Evolutionary conservation across 1,140 invertebrate species (phyloP), one percentile per base, ranked within the genome.

Genomic region (Drosophila rhopaloa): DNA sequence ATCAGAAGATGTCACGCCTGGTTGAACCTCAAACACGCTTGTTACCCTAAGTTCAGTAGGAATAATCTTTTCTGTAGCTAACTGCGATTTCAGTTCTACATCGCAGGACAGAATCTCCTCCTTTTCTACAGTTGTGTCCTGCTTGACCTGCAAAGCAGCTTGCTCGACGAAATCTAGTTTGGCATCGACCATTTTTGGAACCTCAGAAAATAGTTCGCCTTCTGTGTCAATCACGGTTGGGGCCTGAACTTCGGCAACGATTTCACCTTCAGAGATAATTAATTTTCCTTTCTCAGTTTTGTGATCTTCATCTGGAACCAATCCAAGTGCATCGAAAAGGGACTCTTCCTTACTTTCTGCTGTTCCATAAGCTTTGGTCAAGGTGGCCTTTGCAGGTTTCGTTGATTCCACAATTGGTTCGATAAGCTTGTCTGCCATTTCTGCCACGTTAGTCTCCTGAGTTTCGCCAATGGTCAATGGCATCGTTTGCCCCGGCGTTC

Each of bases 191-290:
- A 29, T n/a, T 16, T 72, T 50, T 5, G 88, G 70, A 4, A 46
- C 10, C 0, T 14, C n/a, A 8, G 47, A 4, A 7, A 37, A 0
- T 10, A 91, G 14, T 2, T 71, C 48, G 13, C 46, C n/a, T 35
- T 90, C 84, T 7, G 46, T 50, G 5, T 90, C 77, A 29, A 81
- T 79, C 4, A 89, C 38, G 10, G 41, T 65, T 6, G 73, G 50
- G 0, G 53, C 6, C 7, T 84, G 74, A 19, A 84, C 47, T 55
- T 84, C 65, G 2, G 88, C 80, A 7, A 76, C 80, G 0, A 73
- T 43, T 43, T 91, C 78, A 1, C 66, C 93, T 92, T 91, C 95
- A 93, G 41, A 43, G 7, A 90, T 63, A 13, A 50, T 61, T 5
- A 81, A 7, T 32, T 63, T 88, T 6, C 80, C 77, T 13, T 70